A percentile compares a stretch with the other conserved stretches of the same genome.
Evolutionary conservation across 2,888 invertebrate species (phyloP).

Genomic region (Stenurella melanura): DNA sequence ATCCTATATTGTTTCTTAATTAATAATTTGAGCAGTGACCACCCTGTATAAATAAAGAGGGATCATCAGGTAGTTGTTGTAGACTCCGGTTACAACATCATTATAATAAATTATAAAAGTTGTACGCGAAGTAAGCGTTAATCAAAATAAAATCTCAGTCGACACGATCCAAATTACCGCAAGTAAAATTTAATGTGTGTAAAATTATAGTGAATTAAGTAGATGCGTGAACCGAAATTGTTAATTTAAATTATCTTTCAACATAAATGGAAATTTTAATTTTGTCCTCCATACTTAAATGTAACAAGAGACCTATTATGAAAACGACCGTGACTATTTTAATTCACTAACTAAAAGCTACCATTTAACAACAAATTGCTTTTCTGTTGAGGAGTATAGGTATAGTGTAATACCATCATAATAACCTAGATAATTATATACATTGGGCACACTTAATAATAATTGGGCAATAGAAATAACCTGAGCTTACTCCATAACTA

Average conservation of each 20-base stretch:
- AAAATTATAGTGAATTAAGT: neutral
- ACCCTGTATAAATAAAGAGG: too few relatives aligned
- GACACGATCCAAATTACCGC: neutral
- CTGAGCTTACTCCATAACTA: slow-evolving; percentile 33
- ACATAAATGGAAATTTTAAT: neutral
- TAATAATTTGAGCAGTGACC: too few relatives aligned
- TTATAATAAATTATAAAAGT: too few relatives aligned
- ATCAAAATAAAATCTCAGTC: too few relatives aligned
- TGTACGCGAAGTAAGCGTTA: too few relatives aligned
- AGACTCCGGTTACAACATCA: too few relatives aligned
- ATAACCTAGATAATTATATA: slow-evolving; percentile 37
- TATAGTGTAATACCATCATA: neutral
- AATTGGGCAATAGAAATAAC: slow-evolving; percentile 29
- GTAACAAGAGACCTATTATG: neutral
- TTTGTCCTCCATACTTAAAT: neutral
- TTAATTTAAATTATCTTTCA: neutral
- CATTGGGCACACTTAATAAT: slow-evolving; percentile 22
- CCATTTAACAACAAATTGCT: slow-evolving; percentile 10
- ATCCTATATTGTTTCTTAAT: too few relatives aligned
- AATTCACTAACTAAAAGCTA: neutral
- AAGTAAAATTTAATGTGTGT: neutral
- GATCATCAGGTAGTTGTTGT: too few relatives aligned
- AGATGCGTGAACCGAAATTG: neutral
- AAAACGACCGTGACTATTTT: neutral
- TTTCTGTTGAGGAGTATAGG: neutral